These are phyloP conservation scores for Acanthoscelides obtectus DNA, from an alignment of 2,888 invertebrate species.

Conservation along the genomic window DNA sequence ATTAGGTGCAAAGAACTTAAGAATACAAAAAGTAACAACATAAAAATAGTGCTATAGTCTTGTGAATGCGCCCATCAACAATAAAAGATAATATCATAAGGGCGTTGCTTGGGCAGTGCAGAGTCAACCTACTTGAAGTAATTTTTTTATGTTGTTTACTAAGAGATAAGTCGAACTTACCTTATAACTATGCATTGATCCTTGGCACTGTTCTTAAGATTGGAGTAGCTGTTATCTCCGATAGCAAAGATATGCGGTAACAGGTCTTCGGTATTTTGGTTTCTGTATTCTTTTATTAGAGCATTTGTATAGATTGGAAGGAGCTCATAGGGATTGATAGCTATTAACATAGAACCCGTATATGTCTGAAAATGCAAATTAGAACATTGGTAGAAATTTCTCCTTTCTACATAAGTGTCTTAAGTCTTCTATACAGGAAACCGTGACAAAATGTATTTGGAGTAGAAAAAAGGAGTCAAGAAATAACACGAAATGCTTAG, in stretches of 20 bases:
- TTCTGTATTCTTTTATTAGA: conserved; percentile 78
- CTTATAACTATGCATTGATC: conserved; percentile 95
- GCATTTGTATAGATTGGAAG: conserved; percentile 91
- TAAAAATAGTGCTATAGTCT: too few species aligned
- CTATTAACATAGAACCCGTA: conserved; percentile 90
- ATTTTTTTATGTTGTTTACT: background rate
- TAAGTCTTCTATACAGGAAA: too few species aligned
- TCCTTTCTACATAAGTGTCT: too few species aligned
- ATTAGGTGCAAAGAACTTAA: too few species aligned
- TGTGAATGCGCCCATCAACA: too few species aligned
- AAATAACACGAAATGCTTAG: too few species aligned
- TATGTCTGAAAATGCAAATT: conserved; percentile 69
- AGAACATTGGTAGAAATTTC: background rate
- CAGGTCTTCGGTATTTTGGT: conserved; percentile 76
- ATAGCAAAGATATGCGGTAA: conserved; percentile 96
- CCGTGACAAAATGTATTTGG: too few species aligned
- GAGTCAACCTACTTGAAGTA: background rate
- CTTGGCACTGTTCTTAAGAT: conserved; percentile 66
- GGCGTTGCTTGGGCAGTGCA: background rate
- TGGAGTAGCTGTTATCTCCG: conserved; percentile 84
- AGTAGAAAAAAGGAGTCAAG: too few species aligned
- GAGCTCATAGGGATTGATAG: conserved; percentile 92
- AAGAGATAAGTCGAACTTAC: conserved; percentile 45
- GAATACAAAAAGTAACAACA: too few species aligned
- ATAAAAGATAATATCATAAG: too few species aligned